Percentiles rank a stretch among this genome's conserved stretches.
phyloP scores from a whole-genome alignment of 2,888 invertebrate species.

The Patella caerulea region DNA sequence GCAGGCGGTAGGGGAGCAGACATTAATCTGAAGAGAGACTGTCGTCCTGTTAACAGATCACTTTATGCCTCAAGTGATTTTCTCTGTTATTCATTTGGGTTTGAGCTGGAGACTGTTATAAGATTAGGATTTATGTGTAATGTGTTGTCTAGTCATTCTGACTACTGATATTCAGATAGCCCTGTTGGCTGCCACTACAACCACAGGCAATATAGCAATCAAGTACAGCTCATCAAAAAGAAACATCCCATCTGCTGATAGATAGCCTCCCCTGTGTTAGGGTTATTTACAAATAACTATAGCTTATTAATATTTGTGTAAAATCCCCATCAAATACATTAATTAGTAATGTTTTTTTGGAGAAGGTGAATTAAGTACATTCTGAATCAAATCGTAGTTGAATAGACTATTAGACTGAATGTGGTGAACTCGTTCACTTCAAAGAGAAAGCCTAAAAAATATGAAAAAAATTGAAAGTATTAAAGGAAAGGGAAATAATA shows the following conservation, averaged over 20 bases:
- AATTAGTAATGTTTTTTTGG: too few species aligned
- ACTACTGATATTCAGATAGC: slow-evolving; percentile 4
- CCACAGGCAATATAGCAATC: slow-evolving; percentile 1
- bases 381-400: too few species aligned
- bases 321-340: too few species aligned
- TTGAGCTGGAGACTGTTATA: neutral
- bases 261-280: neutral
- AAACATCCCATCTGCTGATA: neutral
- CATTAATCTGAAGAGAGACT: neutral
- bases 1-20: neutral
- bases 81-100: slow-evolving; percentile 7
- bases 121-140: slow-evolving; percentile 10
- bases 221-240: slow-evolving; percentile 5
- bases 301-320: too few species aligned
- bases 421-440: too few species aligned
- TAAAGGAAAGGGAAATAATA: too few species aligned
- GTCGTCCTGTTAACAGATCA: neutral
- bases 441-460: too few species aligned
- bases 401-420: too few species aligned
- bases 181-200: slow-evolving; percentile 6
- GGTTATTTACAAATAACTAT: too few species aligned
- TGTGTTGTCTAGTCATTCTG: slow-evolving; percentile 4
- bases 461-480: too few species aligned
- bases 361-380: too few species aligned
- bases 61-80: neutral